These are phyloP conservation scores for Cynopterus brachyotis DNA, from an alignment of 2,113 vertebrate genomes.

Conservation along the genomic window DNA sequence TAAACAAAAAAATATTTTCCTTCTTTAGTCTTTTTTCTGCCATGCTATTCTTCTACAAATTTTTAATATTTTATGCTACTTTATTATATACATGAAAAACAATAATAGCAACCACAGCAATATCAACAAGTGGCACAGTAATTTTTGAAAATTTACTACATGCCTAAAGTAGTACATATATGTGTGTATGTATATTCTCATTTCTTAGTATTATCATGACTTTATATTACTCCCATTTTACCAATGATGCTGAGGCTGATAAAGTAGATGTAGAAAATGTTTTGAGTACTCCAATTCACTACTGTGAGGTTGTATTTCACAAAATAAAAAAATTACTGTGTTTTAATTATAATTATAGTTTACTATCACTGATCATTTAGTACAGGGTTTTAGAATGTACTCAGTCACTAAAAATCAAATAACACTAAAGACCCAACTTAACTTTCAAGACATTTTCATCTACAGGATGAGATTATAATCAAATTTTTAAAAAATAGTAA, in stretches of 20 bases:
- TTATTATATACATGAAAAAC: background rate
- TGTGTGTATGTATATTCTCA: background rate
- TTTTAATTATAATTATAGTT: background rate
- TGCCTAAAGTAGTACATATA: background rate
- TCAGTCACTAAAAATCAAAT: background rate
- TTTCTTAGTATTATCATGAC: background rate
- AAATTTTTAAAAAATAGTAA: background rate
- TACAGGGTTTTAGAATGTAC: background rate
- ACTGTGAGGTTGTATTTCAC: background rate
- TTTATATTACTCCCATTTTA: background rate
- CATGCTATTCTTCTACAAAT: background rate
- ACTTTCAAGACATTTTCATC: background rate
- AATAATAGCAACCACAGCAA: background rate
- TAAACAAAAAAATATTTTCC: background rate
- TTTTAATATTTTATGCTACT: background rate
- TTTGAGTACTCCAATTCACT: background rate
- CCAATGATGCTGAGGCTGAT: background rate
- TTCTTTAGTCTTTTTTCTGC: background rate
- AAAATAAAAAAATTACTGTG: background rate
- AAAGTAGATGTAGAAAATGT: background rate
- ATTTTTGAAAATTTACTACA: background rate
- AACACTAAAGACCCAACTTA: background rate
- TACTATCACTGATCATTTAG: background rate
- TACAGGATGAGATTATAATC: background rate
- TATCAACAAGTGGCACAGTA: background rate